A percentile compares a stretch with the other conserved stretches of the same genome.
Evolutionary conservation across 2,113 vertebrate species (phyloP).

Genomic region (Cervus canadensis): DNA sequence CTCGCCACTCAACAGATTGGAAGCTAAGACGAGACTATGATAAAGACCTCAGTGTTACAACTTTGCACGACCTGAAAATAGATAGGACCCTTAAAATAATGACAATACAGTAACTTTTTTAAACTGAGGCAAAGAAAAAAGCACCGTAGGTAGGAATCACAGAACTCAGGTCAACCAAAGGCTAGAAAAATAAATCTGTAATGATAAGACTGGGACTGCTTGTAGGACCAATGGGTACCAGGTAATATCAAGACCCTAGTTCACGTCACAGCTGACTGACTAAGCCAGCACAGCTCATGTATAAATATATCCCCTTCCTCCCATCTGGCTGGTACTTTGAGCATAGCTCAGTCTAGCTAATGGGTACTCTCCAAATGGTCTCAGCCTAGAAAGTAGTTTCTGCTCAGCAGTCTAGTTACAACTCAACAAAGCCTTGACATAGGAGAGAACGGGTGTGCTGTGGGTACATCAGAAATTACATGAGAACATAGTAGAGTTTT

Average conservation of each 20-base stretch:
- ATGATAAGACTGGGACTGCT: not conserved
- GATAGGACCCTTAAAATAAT: not conserved
- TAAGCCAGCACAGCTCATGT: not conserved
- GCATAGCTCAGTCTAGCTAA: not conserved
- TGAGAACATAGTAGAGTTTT: not conserved
- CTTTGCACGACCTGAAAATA: not conserved
- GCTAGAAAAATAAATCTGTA: not conserved
- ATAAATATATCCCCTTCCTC: not conserved
- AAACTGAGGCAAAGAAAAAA: not conserved
- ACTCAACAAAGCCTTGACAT: not conserved
- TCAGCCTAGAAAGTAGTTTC: not conserved
- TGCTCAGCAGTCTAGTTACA: not conserved
- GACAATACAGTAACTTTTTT: constrained; percentile 13
- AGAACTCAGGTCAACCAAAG: not conserved
- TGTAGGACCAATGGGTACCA: not conserved
- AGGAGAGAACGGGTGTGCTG: not conserved
- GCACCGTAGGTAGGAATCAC: not conserved
- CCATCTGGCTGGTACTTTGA: not conserved
- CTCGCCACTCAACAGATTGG: not conserved
- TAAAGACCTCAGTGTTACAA: not conserved
- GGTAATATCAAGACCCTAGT: not conserved
- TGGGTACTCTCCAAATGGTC: not conserved
- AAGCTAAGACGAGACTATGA: not conserved
- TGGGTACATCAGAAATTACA: not conserved
- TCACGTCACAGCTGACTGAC: not conserved